A percentile compares a stretch with the other conserved stretches of the same genome.
phyloP scores from a whole-genome alignment of 2,113 vertebrate genomes.

The Leucoraja erinaceus region DNA sequence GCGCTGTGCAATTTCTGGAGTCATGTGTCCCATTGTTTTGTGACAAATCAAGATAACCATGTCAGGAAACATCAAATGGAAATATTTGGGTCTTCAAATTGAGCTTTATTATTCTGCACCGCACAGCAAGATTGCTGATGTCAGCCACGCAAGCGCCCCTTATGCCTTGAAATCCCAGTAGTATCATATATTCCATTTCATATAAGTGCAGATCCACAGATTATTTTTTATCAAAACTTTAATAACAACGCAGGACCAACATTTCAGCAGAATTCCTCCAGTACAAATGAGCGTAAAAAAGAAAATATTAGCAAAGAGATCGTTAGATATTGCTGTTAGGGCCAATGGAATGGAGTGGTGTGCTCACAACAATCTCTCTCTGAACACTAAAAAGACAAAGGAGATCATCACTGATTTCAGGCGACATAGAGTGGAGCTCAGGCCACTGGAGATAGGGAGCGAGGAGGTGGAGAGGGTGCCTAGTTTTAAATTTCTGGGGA shows the following conservation, averaged over 20 bases:
- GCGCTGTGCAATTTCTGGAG: not conserved
- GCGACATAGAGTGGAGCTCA: no score
- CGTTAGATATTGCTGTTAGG: no score
- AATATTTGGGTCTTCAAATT: not conserved
- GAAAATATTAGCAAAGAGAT: not conserved
- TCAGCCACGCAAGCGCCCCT: conserved; percentile 3
- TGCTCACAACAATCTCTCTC: no score
- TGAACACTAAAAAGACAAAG: no score
- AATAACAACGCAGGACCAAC: not conserved
- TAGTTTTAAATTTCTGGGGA: no score
- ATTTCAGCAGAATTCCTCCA: not conserved
- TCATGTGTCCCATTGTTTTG: not conserved
- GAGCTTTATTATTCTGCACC: conserved; percentile 25
- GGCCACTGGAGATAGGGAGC: no score
- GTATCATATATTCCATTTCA: not conserved
- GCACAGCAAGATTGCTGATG: not conserved
- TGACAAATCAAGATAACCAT: not conserved
- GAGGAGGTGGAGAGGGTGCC: no score
- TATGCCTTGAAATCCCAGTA: conserved; percentile 9
- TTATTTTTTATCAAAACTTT: not conserved
- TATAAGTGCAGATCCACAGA: not conserved
- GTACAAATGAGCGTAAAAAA: not conserved
- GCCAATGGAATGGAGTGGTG: no score
- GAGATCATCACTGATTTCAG: no score
- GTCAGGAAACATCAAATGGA: not conserved